Conservation (phyloP, 2,888 invertebrate genomes). For the Ennomos fuscantarius region DNA sequence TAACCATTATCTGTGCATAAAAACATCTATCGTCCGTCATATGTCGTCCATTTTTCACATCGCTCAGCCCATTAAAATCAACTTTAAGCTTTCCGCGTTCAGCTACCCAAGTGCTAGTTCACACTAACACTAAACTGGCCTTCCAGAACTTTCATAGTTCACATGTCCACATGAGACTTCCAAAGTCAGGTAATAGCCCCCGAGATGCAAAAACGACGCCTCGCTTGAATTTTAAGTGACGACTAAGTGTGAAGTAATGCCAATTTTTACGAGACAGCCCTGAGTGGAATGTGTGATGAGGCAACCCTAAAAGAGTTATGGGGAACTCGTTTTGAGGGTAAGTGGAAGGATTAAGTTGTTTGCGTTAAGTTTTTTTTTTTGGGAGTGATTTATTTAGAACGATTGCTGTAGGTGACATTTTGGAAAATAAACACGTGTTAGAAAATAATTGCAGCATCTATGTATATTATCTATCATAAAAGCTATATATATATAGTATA, state of each 20-base stretch:
- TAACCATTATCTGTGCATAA: no score
- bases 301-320: slow-evolving; percentile 46
- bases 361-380: slow-evolving; percentile 20
- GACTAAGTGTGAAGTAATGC: slow-evolving; percentile 77
- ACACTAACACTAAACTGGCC: slow-evolving; percentile 21
- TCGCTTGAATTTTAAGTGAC: slow-evolving; percentile 68
- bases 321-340: slow-evolving; percentile 33
- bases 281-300: slow-evolving; percentile 64
- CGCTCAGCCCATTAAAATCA: no score
- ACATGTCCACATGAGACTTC: slow-evolving; percentile 38
- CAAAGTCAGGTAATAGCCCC: slow-evolving; percentile 66
- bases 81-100: slow-evolving; percentile 8
- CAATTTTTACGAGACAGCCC: slow-evolving; percentile 72
- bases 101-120: slow-evolving; percentile 11
- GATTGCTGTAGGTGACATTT: background rate
- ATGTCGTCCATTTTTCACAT: no score
- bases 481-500: no score
- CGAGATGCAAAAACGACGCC: slow-evolving; percentile 68
- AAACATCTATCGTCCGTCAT: no score
- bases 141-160: slow-evolving; percentile 28
- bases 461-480: no score
- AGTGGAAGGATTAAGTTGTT: slow-evolving; percentile 28
- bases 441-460: no score
- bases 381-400: slow-evolving; percentile 10
- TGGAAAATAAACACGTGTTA: background rate